Conservation (phyloP, 2,113 vertebrate genomes). For the Colossoma macropomum region DNA sequence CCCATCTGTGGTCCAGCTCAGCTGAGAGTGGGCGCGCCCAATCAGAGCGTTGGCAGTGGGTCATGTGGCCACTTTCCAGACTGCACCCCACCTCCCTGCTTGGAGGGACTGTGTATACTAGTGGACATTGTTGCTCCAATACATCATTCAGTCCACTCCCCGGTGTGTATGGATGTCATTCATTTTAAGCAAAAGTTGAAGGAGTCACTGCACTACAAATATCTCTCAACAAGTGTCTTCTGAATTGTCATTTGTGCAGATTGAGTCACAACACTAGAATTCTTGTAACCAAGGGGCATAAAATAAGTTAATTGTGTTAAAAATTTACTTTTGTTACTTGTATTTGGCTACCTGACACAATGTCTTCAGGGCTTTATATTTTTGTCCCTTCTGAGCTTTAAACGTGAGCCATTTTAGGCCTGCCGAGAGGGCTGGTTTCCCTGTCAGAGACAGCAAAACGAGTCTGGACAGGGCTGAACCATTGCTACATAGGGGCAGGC, state of each 20-base stretch:
- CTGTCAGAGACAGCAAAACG: conserved; percentile 59
- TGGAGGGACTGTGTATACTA: conserved; percentile 17
- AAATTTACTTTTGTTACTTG: conserved; percentile 51
- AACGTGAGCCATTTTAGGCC: conserved; percentile 26
- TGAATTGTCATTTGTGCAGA: neutral
- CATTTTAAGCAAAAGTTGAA: conserved; percentile 52
- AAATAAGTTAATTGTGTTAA: conserved; percentile 45
- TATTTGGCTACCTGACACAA: conserved; percentile 55
- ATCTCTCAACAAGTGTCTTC: conserved; percentile 49
- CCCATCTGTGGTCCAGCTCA: conserved; percentile 48
- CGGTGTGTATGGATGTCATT: conserved; percentile 31
- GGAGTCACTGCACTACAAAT: conserved; percentile 57
- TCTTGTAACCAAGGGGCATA: conserved; percentile 58
- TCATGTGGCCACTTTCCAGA: conserved; percentile 45
- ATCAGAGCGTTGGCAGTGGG: conserved; percentile 27
- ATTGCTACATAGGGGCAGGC: conserved; percentile 55
- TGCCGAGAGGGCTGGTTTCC: conserved; percentile 22
- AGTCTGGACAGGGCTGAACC: conserved; percentile 74
- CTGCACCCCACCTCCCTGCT: conserved; percentile 17
- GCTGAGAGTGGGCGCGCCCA: conserved; percentile 36
- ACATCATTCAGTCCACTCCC: conserved; percentile 30
- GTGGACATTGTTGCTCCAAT: conserved; percentile 26
- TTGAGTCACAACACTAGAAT: conserved; percentile 46
- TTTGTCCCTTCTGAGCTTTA: conserved; percentile 49
- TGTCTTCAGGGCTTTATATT: conserved; percentile 48